Evolutionary conservation across 2,888 invertebrate genomes (phyloP).

Genomic region (Cyaniris semiargus): DNA sequence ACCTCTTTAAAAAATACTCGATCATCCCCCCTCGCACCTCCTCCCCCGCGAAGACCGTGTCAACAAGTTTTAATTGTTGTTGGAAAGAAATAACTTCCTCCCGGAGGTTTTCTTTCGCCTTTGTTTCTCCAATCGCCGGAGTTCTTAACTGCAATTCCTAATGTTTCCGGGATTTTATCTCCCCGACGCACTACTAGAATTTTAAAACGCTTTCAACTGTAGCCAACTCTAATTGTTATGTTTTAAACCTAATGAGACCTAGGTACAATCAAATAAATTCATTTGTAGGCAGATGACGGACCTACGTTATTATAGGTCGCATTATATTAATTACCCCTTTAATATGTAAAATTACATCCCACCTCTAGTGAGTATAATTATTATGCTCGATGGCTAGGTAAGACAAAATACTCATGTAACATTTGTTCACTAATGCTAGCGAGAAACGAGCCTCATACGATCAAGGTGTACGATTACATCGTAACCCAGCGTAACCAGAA

Average conservation of each 20-base stretch:
- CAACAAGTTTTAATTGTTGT: constrained; percentile 39
- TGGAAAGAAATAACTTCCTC: constrained; percentile 33
- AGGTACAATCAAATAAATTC: not conserved
- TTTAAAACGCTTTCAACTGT: not conserved
- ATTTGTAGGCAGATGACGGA: not conserved
- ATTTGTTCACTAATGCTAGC: not conserved
- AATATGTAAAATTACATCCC: no score
- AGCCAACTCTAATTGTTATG: not conserved
- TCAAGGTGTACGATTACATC: not conserved
- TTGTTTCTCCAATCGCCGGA: constrained; percentile 35
- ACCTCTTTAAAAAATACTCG: constrained; percentile 25
- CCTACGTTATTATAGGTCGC: no score
- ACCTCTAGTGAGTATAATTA: no score
- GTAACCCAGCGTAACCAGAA: not conserved
- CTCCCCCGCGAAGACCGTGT: not conserved
- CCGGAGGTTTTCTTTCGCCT: constrained; percentile 32
- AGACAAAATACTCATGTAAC: not conserved
- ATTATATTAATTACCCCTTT: no score
- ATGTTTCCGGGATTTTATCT: constrained; percentile 19
- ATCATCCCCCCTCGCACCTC: not conserved
- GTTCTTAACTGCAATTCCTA: constrained; percentile 34
- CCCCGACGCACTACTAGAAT: not conserved
- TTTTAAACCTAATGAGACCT: not conserved
- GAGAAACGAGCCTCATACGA: not conserved
- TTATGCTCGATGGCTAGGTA: not conserved